Percentiles rank a stretch among this genome's conserved stretches.
Conservation (phyloP, 2,888 invertebrate genomes). For the Polylopha cassiicola region DNA sequence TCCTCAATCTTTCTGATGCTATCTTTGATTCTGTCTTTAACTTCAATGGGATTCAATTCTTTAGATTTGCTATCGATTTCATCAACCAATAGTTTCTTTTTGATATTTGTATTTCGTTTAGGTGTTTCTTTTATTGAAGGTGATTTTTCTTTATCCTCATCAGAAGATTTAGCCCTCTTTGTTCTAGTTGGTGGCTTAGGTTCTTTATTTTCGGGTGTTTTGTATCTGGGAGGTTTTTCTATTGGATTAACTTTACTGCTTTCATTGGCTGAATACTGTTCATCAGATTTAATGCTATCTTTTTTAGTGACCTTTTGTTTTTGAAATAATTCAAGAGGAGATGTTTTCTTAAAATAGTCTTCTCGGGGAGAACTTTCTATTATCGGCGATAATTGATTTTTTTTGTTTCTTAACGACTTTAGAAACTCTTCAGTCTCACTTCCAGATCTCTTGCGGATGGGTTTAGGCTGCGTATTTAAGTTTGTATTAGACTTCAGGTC, state of each 20-base stretch:
- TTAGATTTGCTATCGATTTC: conserved; percentile 57
- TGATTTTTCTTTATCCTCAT: conserved; percentile 53
- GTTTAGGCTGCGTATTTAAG: conserved; percentile 58
- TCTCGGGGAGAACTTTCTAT: conserved; percentile 86
- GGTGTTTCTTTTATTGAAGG: conserved; percentile 60
- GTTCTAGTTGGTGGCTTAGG: conserved; percentile 59
- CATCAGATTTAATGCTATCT: conserved; percentile 44
- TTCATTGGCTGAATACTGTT: conserved; percentile 40
- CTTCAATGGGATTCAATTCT: conserved; percentile 43
- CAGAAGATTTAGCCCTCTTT: conserved; percentile 59
- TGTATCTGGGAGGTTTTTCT: conserved; percentile 66
- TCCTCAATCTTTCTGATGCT: conserved; percentile 71
- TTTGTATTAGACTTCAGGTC: conserved; percentile 76
- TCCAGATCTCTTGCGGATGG: conserved; percentile 77
- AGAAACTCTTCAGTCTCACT: conserved; percentile 79
- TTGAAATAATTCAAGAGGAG: conserved; percentile 59
- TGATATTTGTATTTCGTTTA: conserved; percentile 60
- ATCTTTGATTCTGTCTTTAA: conserved; percentile 72
- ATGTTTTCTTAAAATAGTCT: conserved; percentile 79
- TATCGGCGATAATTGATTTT: conserved; percentile 86
- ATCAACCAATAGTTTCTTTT: conserved; percentile 56
- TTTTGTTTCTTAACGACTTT: conserved; percentile 74
- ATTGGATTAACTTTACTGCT: conserved; percentile 66
- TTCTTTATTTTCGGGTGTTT: conserved; percentile 58
- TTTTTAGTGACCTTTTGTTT: conserved; percentile 55